Conservation (phyloP, 2,888 invertebrate species). For the Cremastobaeus sp. region DNA sequence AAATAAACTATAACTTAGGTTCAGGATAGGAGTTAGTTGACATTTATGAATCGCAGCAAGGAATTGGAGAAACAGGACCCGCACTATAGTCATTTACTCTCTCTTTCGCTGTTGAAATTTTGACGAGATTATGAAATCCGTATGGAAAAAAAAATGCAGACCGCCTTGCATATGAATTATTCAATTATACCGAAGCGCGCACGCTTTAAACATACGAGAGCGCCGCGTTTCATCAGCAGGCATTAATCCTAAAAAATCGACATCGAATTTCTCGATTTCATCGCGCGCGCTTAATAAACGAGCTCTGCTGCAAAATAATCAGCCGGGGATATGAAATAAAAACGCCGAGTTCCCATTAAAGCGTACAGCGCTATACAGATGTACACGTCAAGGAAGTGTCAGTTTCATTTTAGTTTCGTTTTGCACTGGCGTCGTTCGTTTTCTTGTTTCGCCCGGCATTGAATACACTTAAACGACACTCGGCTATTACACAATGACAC, state of each 20-base stretch:
- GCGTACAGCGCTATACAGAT: slow-evolving; percentile 19
- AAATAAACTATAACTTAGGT: slow-evolving; percentile 26
- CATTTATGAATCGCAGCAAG: slow-evolving; percentile 39
- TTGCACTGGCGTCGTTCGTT: slow-evolving; percentile 46
- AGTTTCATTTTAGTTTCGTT: slow-evolving; percentile 55
- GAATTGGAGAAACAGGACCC: background rate
- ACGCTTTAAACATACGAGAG: slow-evolving; percentile 16
- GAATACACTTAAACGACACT: slow-evolving; percentile 43
- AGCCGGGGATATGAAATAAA: slow-evolving; percentile 9
- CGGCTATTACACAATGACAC: slow-evolving; percentile 64
- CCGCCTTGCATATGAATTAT: slow-evolving; percentile 40
- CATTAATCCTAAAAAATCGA: slow-evolving; percentile 1
- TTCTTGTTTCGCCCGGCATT: slow-evolving; percentile 30
- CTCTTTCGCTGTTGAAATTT: slow-evolving; percentile 34
- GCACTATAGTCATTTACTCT: slow-evolving; percentile 26
- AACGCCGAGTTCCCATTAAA: slow-evolving; percentile 36
- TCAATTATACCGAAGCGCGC: slow-evolving; percentile 24
- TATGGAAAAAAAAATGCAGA: slow-evolving; percentile 9
- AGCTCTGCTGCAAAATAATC: background rate
- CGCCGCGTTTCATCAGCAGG: slow-evolving; percentile 9
- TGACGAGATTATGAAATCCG: slow-evolving; percentile 32
- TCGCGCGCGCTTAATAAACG: background rate
- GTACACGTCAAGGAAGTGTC: slow-evolving; percentile 49
- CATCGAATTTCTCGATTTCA: slow-evolving; percentile 4
- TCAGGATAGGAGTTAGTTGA: slow-evolving; percentile 24